Evolutionary conservation across 2,888 invertebrate species (phyloP), one percentile per base, ranked within the genome.

Genomic region (Gisinianus flammeolus): DNA sequence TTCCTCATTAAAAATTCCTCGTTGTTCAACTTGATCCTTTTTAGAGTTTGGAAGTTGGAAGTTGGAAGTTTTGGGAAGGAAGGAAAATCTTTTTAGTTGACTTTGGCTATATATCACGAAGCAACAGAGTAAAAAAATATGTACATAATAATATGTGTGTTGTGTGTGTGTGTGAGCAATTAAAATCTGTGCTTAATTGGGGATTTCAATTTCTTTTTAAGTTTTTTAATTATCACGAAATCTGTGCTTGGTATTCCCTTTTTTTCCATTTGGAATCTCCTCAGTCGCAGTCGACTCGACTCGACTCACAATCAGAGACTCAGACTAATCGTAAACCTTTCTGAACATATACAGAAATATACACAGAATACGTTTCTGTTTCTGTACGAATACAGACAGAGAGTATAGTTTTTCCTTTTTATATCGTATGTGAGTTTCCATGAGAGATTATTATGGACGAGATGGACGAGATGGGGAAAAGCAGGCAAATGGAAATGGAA

Each of bases 121-220:
- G 44, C 6, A 44, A 6, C 6, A 44, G 44, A 54, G 54, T 54
- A 19, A 19, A 54, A 54, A n/a, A 54, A n/a, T n/a, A n/a, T n/a
- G n/a, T n/a, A n/a, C n/a, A n/a, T n/a, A n/a, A n/a, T n/a, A n/a
- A n/a, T n/a, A n/a, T n/a, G 54, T 54, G 16, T 54, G n/a, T 19
- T 54, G 4, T 54, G 16, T 12, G 19, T 54, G 16, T 44, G 4
- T 19, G 19, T 54, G 8, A n/a, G 54, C 54, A 54, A 54, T 54
- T 54, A 54, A 54, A 54, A 54, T 54, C 54, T 54, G n/a, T n/a
- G 16, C 19, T 54, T 54, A n/a, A 54, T 54, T 54, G n/a, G 54
- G 54, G 54, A 54, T 54, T 54, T 54, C 54, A 54, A 54, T 54
- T 54, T 54, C 54, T 54, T 54, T 54, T n/a, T n/a, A n/a, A n/a